These are phyloP conservation scores for Anastrepha obliqua DNA, from an alignment of 1,140 invertebrate species.

Conservation along the genomic window DNA sequence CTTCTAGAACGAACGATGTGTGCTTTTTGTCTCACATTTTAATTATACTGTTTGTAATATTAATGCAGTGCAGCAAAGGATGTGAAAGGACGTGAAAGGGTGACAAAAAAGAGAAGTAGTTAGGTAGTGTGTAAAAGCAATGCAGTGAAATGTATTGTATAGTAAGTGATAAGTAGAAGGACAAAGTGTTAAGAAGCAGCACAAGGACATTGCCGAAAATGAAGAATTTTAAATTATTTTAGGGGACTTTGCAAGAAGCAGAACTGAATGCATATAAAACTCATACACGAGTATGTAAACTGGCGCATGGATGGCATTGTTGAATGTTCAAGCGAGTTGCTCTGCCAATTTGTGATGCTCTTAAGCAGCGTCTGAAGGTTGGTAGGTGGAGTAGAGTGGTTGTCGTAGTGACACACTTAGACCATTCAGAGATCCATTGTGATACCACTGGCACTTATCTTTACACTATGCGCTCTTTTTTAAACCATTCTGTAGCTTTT, in stretches of 20 bases:
- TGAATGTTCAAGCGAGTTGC: too few species aligned
- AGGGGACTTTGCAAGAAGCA: background rate
- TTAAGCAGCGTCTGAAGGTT: too few species aligned
- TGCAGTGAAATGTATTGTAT: constrained; percentile 14
- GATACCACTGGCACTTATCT: too few species aligned
- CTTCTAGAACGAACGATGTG: background rate
- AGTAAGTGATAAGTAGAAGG: background rate
- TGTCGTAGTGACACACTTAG: too few species aligned
- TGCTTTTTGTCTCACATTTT: constrained; percentile 52
- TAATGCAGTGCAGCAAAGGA: constrained; percentile 43
- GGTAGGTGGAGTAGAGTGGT: too few species aligned
- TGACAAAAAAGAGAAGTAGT: background rate
- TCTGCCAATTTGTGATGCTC: too few species aligned
- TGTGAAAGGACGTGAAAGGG: background rate
- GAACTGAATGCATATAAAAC: background rate
- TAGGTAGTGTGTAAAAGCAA: constrained; percentile 17
- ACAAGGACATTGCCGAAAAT: constrained; percentile 32
- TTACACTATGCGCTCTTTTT: too few species aligned
- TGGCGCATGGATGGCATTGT: too few species aligned
- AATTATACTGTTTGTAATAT: constrained; percentile 50
- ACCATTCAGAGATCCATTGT: too few species aligned
- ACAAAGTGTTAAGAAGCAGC: background rate
- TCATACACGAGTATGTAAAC: background rate
- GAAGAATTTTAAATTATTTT: constrained; percentile 17
- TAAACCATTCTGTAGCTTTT: too few species aligned